Evolutionary conservation across 2,888 invertebrate species (phyloP), one percentile per base, ranked within the genome.

Genomic region (Folsomia candida): DNA sequence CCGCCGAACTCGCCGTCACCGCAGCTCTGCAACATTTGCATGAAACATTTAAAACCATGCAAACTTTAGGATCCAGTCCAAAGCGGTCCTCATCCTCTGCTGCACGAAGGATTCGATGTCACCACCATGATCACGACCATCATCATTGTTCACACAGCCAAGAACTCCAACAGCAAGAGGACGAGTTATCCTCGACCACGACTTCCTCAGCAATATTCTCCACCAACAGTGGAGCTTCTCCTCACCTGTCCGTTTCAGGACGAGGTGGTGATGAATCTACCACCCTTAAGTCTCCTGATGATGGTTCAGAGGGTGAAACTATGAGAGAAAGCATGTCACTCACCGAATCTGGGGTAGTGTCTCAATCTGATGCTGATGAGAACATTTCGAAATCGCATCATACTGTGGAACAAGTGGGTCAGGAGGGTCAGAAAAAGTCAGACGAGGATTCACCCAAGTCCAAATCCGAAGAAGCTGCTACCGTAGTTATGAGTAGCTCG

Each of bases 1-100:
- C 69, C 0, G 74, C 74, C 0, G 74, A 74, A 26, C 68, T 69
- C 51, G 74, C 74, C 18, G 74, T 74, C 22, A 74, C 68, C 4
- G 67, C 71, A 22, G 74, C 74, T 18, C 65, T 74, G 14, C 74
- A 74, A 57, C 71, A 71, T 65, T 66, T 74, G 24, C 74, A 74
- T 25, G 74, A 72, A 9, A 74, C 74, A 11, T 74, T 74, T 26
- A 71, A 74, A 68, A 70, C 74, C 3, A 74, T 74, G 74, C 71
- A 74, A 28, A 71, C 74, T 2, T 67, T 74, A 71, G 74, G 74
- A 18, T 54, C 54, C 22, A 74, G 74, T 47, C 74, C 74, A 1
- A 58, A 71, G 25, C 60, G 74, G 22, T 74, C 74, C 0, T 69
- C 69, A 1, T 69, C 58, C 58, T 62, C 64, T 47, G 74, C 74